Evolutionary conservation across 2,888 invertebrate genomes (phyloP), one percentile per base, ranked within the genome.

Genomic region (Diachrysia chrysitis): DNA sequence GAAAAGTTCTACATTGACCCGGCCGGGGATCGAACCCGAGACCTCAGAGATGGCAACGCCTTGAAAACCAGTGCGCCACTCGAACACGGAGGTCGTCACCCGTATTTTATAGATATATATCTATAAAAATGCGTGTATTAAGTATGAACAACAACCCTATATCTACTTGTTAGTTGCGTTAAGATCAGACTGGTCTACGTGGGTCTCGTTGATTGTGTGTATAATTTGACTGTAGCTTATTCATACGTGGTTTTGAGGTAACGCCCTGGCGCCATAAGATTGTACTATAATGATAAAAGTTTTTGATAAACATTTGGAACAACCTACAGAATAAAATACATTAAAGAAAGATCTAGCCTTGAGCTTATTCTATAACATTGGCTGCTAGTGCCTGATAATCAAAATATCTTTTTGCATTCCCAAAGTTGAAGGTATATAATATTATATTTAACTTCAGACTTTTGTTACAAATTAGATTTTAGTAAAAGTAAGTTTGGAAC

Each of bases 121-220:
- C n/a, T n/a, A n/a, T n/a, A n/a, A n/a, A n/a, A n/a, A n/a, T n/a
- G n/a, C n/a, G n/a, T n/a, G n/a, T n/a, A n/a, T n/a, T n/a, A n/a
- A n/a, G n/a, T n/a, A 63, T 37, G 21, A 25, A 55, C 25, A 63
- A 23, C 80, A 81, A 46, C 81, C 78, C 81, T 81, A 64, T 19
- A 25, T 35, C 25, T 19, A 48, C 58, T 60, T 54, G 46, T 59
- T 56, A 55, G 59, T 62, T 55, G 55, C 19, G 21, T 58, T 81
- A 77, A 79, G 48, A 19, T 10, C 77, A 48, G 56, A 42, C 51
- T 56, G 67, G 65, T 69, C 71, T 83, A 83, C 83, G 83, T 83
- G 84, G 78, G 71, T 73, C 69, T 74, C 58, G 81, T 71, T 82
- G 84, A 84, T 82, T 79, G 73, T 77, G 62, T 48, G 64, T 76